Evolutionary conservation across 2,113 vertebrate species (phyloP).

Genomic region (Psittacula cyanocephala): DNA sequence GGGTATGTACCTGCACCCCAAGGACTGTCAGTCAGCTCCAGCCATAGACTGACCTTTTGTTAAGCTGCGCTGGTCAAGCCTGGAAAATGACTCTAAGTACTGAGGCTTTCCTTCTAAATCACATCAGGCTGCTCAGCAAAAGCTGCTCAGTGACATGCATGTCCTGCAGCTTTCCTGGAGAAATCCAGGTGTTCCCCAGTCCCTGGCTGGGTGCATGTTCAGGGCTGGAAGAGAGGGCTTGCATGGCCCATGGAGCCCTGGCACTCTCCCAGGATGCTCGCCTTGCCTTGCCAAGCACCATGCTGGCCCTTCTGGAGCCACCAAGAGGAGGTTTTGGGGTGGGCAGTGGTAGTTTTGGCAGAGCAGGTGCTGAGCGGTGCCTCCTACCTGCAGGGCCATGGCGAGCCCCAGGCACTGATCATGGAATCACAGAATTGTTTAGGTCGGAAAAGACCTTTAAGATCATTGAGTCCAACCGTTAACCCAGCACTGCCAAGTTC

Average conservation of each 20-base stretch:
- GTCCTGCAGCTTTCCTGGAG: not conserved
- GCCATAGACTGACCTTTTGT: not conserved
- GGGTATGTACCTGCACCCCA: not conserved
- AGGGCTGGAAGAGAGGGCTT: not conserved
- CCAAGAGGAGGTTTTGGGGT: not conserved
- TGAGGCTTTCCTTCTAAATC: not conserved
- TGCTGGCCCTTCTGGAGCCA: not conserved
- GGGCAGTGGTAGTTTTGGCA: not conserved
- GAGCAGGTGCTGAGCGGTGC: not conserved
- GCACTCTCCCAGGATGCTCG: not conserved
- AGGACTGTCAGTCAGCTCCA: not conserved
- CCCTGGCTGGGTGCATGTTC: accelerated
- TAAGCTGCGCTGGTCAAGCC: not conserved
- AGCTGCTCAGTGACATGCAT: not conserved
- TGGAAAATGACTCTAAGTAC: not conserved
- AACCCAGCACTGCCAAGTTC: not conserved
- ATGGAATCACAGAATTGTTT: not conserved
- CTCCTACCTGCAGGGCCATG: not conserved
- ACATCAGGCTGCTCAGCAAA: not conserved
- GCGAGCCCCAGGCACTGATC: not conserved
- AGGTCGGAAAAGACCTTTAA: not conserved
- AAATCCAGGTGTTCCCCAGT: not conserved
- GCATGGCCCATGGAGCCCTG: not conserved
- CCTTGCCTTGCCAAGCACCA: not conserved
- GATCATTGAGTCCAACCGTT: not conserved